Conservation (phyloP, 2,113 vertebrate genomes). For the Anarrhichthys ocellatus region DNA sequence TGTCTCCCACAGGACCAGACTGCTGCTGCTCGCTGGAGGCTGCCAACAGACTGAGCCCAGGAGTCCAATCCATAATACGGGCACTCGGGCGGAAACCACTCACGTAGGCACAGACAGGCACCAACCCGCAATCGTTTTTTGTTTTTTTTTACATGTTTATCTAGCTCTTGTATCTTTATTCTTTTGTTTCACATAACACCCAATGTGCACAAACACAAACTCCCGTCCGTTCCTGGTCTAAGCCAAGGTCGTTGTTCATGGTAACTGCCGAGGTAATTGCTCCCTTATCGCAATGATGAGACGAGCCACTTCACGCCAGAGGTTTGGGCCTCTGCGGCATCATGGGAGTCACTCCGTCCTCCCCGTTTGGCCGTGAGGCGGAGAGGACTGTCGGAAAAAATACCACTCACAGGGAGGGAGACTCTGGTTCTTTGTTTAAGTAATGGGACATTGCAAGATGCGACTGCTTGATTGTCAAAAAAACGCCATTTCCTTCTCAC, state of each 20-base stretch:
- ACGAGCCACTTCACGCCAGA: slow-evolving; percentile 36
- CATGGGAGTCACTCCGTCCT: slow-evolving; percentile 41
- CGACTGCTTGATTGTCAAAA: slow-evolving; percentile 4
- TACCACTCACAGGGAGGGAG: not conserved
- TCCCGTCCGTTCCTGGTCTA: not conserved
- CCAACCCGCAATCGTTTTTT: slow-evolving; percentile 4
- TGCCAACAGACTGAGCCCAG: slow-evolving; percentile 43
- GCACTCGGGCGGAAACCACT: slow-evolving; percentile 44
- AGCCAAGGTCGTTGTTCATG: slow-evolving; percentile 51
- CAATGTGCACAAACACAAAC: slow-evolving; percentile 10
- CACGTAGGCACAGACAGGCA: slow-evolving; percentile 24
- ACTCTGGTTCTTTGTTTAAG: not conserved
- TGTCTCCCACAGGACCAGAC: slow-evolving; percentile 39
- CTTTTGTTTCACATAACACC: not conserved
- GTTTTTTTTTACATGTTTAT: not conserved
- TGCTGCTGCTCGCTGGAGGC: slow-evolving; percentile 47
- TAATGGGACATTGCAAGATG: not conserved
- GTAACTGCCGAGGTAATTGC: slow-evolving; percentile 45
- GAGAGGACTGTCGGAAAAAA: slow-evolving; percentile 4
- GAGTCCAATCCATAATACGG: slow-evolving; percentile 42
- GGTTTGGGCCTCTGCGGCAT: slow-evolving; percentile 19
- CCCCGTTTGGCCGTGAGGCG: slow-evolving; percentile 17
- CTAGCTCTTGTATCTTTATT: not conserved
- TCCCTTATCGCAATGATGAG: slow-evolving; percentile 49
- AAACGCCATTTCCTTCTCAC: not conserved